Conservation (phyloP, 2,113 vertebrate genomes). For the Hyperoodon ampullatus region DNA sequence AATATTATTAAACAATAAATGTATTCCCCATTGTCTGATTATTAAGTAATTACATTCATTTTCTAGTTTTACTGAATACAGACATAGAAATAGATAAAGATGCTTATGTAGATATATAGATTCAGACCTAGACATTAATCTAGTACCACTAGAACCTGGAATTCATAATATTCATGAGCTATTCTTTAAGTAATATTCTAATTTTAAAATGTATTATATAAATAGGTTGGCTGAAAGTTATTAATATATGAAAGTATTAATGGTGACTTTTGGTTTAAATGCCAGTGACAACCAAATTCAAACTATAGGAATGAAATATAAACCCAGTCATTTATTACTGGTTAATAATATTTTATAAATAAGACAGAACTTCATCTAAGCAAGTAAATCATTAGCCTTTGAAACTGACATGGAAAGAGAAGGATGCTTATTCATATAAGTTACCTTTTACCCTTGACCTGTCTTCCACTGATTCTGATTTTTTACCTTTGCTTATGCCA, state of each 20-base stretch:
- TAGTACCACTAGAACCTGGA: background rate
- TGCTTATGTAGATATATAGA: background rate
- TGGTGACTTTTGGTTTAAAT: background rate
- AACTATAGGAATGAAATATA: background rate
- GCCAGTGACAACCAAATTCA: background rate
- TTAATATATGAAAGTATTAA: background rate
- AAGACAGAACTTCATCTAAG: background rate
- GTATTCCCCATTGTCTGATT: background rate
- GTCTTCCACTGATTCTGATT: background rate
- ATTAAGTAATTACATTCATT: background rate
- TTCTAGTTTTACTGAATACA: background rate
- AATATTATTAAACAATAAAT: constrained; percentile 21
- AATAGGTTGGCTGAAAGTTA: background rate
- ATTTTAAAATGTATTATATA: background rate
- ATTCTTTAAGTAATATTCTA: constrained; percentile 22
- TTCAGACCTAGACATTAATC: background rate
- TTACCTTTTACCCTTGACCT: background rate
- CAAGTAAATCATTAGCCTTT: background rate
- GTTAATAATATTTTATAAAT: background rate
- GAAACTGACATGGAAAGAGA: background rate
- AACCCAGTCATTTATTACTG: background rate
- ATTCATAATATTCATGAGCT: constrained; percentile 27
- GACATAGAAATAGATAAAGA: background rate
- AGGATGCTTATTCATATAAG: background rate
- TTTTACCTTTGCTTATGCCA: background rate